A percentile compares a stretch with the other conserved stretches of the same genome.
phyloP scores from a whole-genome alignment of 2,113 vertebrate species.

The Pterocles burchelli region DNA sequence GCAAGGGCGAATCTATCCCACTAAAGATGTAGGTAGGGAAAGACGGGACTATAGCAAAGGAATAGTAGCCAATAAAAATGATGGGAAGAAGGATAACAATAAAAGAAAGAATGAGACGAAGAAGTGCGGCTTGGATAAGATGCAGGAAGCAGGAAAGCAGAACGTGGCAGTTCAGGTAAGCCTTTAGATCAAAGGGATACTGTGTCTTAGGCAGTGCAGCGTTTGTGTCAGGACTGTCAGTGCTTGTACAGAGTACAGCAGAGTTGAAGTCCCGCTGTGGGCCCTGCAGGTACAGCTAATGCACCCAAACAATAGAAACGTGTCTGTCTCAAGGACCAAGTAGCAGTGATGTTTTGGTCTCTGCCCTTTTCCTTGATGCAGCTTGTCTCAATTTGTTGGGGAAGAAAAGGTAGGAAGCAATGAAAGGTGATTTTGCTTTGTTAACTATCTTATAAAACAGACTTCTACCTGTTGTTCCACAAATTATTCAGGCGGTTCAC shows the following conservation, averaged over 20 bases:
- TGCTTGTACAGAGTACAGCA: not conserved
- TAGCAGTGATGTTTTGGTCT: not conserved
- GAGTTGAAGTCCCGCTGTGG: not conserved
- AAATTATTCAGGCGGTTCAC: not conserved
- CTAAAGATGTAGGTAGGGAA: constrained; percentile 84
- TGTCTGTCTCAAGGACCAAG: not conserved
- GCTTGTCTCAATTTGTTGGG: not conserved
- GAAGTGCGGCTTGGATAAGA: constrained; percentile 84
- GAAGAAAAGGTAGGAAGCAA: not conserved
- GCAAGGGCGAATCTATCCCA: constrained; percentile 77
- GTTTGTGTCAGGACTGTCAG: not conserved
- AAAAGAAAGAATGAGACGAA: constrained; percentile 92
- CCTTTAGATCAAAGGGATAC: not conserved
- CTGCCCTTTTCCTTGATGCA: not conserved
- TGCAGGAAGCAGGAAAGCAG: constrained; percentile 83
- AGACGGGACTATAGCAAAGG: constrained; percentile 85
- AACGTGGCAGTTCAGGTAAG: constrained; percentile 87
- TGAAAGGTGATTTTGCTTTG: not conserved
- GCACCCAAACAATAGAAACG: not conserved
- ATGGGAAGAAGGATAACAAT: constrained; percentile 87
- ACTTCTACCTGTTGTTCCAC: not conserved
- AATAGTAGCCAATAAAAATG: constrained; percentile 79
- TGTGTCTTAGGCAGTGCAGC: not conserved
- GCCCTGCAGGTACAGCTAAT: not conserved
- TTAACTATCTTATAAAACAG: not conserved